These are phyloP conservation scores for Lepidurus apus DNA, from an alignment of 1,140 invertebrate genomes.

Conservation along the genomic window DNA sequence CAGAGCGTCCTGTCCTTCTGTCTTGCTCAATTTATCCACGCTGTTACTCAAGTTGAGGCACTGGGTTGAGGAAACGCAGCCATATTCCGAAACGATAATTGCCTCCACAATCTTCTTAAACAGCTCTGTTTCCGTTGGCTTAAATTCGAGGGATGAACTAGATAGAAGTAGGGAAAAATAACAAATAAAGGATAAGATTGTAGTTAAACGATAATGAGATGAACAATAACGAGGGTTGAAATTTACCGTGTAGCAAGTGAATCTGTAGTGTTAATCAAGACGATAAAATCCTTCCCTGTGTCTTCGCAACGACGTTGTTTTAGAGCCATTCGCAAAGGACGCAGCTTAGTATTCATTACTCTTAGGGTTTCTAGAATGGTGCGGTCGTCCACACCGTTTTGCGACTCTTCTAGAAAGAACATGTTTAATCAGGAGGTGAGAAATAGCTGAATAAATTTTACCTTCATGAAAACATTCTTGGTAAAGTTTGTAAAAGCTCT, in stretches of 20 bases:
- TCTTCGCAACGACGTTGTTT: conserved; percentile 32
- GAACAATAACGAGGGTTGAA: neutral
- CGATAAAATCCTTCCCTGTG: conserved; percentile 28
- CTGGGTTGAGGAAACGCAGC: conserved; percentile 30
- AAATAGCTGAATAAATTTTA: neutral
- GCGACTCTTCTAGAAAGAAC: neutral
- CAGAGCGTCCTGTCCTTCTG: conserved; percentile 27
- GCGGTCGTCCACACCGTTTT: neutral
- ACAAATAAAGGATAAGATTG: neutral
- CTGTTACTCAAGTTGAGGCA: conserved; percentile 22
- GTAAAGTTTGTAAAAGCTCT: neutral
- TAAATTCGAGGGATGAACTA: conserved; percentile 25
- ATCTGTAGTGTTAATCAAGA: conserved; percentile 23
- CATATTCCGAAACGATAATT: conserved; percentile 17
- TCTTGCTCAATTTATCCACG: conserved; percentile 27
- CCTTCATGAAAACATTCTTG: neutral
- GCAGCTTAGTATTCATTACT: conserved; percentile 19
- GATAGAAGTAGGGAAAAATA: neutral
- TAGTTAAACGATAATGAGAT: too few relatives aligned
- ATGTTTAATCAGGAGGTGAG: neutral
- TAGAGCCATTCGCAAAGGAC: neutral
- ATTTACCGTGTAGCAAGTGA: conserved; percentile 26
- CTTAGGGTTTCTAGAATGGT: neutral
- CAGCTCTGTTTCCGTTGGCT: conserved; percentile 7
- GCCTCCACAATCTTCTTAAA: conserved; percentile 31